Percentiles rank a stretch among this genome's conserved stretches.
phyloP scores from a whole-genome alignment of 2,113 vertebrate genomes.

The Brachyhypopomus gauderio region DNA sequence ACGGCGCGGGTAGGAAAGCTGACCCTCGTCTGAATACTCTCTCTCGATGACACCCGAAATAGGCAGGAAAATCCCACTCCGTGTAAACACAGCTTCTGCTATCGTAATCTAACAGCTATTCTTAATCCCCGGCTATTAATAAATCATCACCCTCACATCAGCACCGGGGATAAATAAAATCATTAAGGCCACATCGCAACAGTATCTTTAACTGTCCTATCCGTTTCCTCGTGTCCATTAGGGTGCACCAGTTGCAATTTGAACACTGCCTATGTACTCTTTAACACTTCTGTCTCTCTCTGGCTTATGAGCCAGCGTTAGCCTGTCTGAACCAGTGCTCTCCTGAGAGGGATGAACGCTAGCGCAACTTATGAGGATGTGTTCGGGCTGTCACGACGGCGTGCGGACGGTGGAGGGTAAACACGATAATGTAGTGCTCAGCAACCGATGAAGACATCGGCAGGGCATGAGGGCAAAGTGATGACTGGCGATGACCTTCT shows the following conservation, averaged over 20 bases:
- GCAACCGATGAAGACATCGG: conserved; percentile 64
- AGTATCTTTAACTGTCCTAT: conserved; percentile 10
- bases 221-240: conserved; percentile 15
- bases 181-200: conserved; percentile 40
- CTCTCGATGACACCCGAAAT: conserved; percentile 62
- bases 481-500: conserved; percentile 58
- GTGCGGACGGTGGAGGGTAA: conserved; percentile 50
- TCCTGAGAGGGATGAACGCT: not conserved
- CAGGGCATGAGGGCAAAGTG: conserved; percentile 54
- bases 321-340: no score
- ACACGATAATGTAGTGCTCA: conserved; percentile 59
- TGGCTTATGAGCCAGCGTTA: not conserved
- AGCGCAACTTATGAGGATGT: not conserved
- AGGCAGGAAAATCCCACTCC: conserved; percentile 61
- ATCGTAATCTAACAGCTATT: conserved; percentile 43
- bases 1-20: conserved; percentile 64
- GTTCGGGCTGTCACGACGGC: conserved; percentile 28
- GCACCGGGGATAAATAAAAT: conserved; percentile 51
- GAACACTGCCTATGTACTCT: conserved; percentile 19
- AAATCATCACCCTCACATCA: conserved; percentile 54
- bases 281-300: conserved; percentile 34
- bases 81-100: conserved; percentile 51
- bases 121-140: conserved; percentile 53
- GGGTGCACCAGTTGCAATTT: conserved; percentile 16
- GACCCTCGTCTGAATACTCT: conserved; percentile 64